Conservation (phyloP, 2,113 vertebrate species). For the Lagenorhynchus albirostris region DNA sequence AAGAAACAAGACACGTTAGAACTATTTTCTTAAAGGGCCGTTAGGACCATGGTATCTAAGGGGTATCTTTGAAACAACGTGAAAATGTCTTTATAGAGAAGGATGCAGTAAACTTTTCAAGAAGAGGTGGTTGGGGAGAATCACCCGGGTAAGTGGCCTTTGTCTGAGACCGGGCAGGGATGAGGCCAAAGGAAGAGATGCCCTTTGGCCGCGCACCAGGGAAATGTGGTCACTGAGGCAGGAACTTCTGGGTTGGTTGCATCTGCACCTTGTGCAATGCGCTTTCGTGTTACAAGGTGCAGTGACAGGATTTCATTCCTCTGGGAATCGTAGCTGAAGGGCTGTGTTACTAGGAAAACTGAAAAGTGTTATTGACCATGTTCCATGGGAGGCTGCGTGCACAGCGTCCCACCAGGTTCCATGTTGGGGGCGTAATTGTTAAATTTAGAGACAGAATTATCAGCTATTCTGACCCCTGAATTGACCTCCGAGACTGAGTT, state of each 20-base stretch:
- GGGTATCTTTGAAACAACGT: neutral
- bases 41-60: neutral
- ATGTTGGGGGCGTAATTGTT: neutral
- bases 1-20: neutral
- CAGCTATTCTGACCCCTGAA: neutral
- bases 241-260: conserved; percentile 12
- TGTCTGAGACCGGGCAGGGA: neutral
- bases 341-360: neutral
- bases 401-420: neutral
- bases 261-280: conserved; percentile 21
- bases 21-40: neutral
- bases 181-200: too few species aligned
- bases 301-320: neutral
- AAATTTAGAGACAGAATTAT: neutral
- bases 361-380: neutral
- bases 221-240: conserved; percentile 36
- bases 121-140: neutral
- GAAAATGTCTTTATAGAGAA: neutral
- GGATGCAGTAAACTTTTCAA: neutral
- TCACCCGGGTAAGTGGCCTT: neutral
- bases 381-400: neutral
- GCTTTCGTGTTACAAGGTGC: conserved; percentile 54
- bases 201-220: conserved; percentile 37
- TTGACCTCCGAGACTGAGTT: neutral
- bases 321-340: neutral